Base-by-base conservation (phyloP, 2,797 vertebrate species). In the Calcarius lapponicus region DNA sequence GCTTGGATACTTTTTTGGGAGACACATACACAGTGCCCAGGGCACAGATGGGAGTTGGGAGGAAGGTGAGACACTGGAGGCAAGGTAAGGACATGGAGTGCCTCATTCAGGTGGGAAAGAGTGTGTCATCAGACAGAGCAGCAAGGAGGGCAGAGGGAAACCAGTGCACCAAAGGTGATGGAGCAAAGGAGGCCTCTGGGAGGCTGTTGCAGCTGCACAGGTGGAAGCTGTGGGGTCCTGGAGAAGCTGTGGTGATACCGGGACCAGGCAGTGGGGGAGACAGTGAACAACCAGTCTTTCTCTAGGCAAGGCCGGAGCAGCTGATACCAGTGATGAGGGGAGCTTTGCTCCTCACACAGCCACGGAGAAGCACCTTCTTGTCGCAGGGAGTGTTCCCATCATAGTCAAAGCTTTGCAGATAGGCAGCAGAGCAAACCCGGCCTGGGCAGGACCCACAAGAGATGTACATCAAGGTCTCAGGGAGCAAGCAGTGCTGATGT, bases 91-190 rank as follows among this genome's bases (percentile, higher is more conserved):
- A 32, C 40, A 10, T 3, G 10, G 64, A 24, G 43, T 47, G 22
- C n/a, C 48, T 61, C 28, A 12, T 31, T 9, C 40, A 6, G 26
- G 26, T 28, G 24, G 6, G 13, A 56, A 72, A 50, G 58, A 54
- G 10, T 0, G 0, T 2, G 6, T 5, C 5, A 4, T 17, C 28
- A 48, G 76, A 48, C 26, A 56, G 31, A 43, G 28, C 32, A 81
- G 40, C 20, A 74, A 38, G 47, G 53, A 78, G 12, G 6, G 11
- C 48, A 73, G 54, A 29, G 31, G n/a, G 22, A 60, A 83, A 76
- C 10, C 28, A 24, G 40, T 12, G 6, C 90, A 61, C 25, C 21
- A 36, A 36, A 79, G 70, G 43, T 6, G 47, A 38, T 60, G 42
- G 58, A 78, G 38, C 7, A 67, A 80, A 53, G 11, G 10, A 84